Evolutionary conservation across 1,140 invertebrate species (phyloP).

Genomic region (Ylistrum balloti): DNA sequence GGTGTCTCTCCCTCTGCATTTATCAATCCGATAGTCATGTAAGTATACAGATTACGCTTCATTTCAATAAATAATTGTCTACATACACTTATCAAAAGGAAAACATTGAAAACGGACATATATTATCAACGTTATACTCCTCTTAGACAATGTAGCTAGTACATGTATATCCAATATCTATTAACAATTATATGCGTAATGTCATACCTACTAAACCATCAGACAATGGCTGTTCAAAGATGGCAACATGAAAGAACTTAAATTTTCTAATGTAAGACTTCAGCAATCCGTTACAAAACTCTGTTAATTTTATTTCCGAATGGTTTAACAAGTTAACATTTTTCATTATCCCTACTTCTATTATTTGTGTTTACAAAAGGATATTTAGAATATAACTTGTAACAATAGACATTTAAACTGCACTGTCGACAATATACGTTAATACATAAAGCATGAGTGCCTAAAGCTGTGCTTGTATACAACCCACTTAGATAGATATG

Average conservation of each 20-base stretch:
- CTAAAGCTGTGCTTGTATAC: neutral
- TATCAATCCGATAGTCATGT: neutral
- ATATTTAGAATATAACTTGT: neutral
- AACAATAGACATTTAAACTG: slow-evolving; percentile 36
- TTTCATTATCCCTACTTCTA: neutral
- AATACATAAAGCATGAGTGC: neutral
- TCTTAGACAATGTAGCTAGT: no score
- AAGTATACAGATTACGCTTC: no score
- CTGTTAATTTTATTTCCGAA: neutral
- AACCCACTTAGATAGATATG: neutral
- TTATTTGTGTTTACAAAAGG: neutral
- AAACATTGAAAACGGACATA: no score
- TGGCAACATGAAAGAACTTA: neutral
- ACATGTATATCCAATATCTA: no score
- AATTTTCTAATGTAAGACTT: neutral
- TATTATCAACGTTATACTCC: no score
- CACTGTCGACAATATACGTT: neutral
- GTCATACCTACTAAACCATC: no score
- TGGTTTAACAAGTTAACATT: neutral
- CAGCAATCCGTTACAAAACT: neutral
- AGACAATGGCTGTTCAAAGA: neutral
- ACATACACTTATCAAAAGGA: no score
- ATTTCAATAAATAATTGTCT: no score
- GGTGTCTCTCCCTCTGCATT: neutral
- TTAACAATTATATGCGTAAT: no score